Conservation (phyloP, 2,113 vertebrate genomes). For the Pedionomus torquatus region DNA sequence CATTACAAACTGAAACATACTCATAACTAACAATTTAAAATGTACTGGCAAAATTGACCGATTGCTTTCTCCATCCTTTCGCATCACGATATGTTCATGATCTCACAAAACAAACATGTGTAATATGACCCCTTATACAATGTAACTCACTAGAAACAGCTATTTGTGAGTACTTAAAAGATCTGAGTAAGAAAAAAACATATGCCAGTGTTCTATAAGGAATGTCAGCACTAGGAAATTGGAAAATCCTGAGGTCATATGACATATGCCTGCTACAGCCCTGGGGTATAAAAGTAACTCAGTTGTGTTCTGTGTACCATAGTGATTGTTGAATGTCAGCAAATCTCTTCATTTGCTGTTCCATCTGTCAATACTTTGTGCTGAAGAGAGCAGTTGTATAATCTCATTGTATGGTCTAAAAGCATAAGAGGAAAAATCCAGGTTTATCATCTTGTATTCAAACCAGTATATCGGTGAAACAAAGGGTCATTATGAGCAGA, state of each 20-base stretch:
- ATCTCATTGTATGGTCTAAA: neutral
- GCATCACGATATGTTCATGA: neutral
- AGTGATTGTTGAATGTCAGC: constrained; percentile 12
- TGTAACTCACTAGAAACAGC: neutral
- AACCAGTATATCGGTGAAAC: neutral
- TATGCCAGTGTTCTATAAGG: neutral
- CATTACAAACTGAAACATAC: neutral
- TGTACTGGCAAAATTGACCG: neutral
- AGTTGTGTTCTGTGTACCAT: neutral
- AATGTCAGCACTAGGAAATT: constrained; percentile 1
- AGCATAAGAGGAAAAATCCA: neutral
- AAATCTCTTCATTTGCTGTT: neutral
- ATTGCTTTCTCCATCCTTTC: neutral
- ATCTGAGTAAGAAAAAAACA: neutral
- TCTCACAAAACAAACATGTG: neutral
- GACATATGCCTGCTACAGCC: neutral
- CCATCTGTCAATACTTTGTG: constrained; percentile 23
- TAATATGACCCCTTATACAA: neutral
- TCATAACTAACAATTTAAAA: neutral
- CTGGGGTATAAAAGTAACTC: neutral
- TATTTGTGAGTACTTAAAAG: neutral
- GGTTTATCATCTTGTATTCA: neutral
- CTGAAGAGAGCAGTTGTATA: neutral
- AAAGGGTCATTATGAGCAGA: neutral
- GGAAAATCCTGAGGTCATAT: neutral